A percentile compares a stretch with the other conserved stretches of the same genome.
Conservation (phyloP, 2,797 vertebrate species). For the Stomatorhinus walkeri region DNA sequence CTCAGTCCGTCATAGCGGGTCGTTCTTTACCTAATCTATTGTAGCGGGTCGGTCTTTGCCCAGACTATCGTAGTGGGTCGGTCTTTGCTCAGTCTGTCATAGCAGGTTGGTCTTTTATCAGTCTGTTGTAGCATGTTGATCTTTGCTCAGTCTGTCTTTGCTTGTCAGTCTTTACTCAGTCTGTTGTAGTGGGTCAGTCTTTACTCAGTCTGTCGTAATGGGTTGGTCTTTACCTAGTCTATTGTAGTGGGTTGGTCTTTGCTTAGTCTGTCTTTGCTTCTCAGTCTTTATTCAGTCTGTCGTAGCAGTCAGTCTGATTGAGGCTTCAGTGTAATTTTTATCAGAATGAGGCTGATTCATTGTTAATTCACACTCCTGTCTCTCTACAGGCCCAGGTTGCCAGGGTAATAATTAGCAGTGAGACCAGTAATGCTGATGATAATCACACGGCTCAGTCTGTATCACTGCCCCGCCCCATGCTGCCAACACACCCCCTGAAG, state of each 20-base stretch:
- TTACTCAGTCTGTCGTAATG: neutral
- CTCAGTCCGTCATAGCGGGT: neutral
- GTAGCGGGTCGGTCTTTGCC: no score
- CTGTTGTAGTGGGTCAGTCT: no score
- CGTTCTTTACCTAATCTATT: neutral
- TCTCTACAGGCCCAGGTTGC: neutral
- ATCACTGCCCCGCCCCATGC: neutral
- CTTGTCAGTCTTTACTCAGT: no score
- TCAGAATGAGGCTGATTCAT: neutral
- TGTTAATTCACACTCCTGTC: neutral
- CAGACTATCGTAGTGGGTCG: no score
- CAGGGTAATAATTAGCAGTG: neutral
- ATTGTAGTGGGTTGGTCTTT: neutral
- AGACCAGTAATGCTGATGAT: neutral
- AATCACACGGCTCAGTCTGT: neutral
- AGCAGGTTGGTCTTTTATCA: neutral
- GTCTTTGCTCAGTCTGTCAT: no score
- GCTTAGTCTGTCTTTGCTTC: no score
- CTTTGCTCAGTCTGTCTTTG: neutral
- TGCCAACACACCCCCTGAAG: neutral
- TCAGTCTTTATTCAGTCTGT: neutral
- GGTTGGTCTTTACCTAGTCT: no score
- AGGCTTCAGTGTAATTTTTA: neutral
- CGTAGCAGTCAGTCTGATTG: neutral
- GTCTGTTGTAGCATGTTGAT: neutral